Evolutionary conservation across 2,113 vertebrate species (phyloP).

Genomic region (Pseudopipra pipra): DNA sequence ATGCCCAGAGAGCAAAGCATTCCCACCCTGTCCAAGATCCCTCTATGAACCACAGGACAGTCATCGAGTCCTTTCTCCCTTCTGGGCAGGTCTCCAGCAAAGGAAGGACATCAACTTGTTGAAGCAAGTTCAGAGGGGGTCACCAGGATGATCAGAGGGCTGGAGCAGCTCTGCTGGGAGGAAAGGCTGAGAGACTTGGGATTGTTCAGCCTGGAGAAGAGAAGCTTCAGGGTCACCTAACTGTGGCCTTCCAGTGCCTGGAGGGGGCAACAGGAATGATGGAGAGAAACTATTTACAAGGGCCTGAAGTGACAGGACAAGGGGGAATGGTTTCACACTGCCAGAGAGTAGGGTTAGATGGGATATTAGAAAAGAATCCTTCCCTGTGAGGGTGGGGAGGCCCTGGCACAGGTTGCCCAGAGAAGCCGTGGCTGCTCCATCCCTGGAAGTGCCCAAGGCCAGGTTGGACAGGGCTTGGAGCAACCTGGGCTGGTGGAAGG

Average conservation of each 20-base stretch:
- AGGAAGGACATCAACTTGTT: background rate
- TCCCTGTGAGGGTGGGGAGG: accelerated
- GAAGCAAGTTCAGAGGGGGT: background rate
- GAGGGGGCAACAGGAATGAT: accelerated
- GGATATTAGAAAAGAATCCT: accelerated
- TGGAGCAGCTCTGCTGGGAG: background rate
- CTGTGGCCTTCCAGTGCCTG: accelerated
- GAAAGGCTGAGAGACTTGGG: background rate
- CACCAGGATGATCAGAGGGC: background rate
- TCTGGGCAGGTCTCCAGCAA: background rate
- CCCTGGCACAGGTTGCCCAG: background rate
- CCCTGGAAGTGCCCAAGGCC: background rate
- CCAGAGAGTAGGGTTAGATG: accelerated
- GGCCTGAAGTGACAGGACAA: accelerated
- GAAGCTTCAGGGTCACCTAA: background rate
- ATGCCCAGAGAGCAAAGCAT: background rate
- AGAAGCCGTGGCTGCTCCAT: background rate
- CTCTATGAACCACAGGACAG: too few species aligned
- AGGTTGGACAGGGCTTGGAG: background rate
- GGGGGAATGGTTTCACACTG: background rate
- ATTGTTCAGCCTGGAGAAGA: background rate
- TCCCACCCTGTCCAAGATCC: background rate
- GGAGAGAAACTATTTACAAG: background rate
- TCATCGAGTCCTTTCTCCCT: too few species aligned
- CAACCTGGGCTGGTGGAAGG: background rate